A percentile compares a stretch with the other conserved stretches of the same genome.
Conservation (phyloP, 1,140 invertebrate species). For the Mylabris phalerata region DNA sequence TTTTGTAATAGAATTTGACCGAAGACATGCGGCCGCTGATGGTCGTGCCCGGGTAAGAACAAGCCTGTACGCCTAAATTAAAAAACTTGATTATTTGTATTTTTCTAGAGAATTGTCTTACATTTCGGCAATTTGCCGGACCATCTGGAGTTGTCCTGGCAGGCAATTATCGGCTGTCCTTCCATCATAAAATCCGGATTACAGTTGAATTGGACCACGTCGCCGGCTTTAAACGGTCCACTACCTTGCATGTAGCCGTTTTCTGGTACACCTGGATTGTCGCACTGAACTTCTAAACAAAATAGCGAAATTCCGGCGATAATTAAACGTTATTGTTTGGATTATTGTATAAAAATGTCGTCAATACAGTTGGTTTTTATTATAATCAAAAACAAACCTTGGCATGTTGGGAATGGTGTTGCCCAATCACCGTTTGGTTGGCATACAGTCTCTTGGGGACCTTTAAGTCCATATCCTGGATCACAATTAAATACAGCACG, state of each 20-base stretch:
- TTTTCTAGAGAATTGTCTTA: slow-evolving; percentile 40
- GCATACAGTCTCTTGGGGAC: slow-evolving; percentile 67
- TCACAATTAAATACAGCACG: slow-evolving; percentile 72
- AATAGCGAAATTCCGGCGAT: neutral
- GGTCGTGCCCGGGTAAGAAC: slow-evolving; percentile 76
- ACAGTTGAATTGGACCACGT: slow-evolving; percentile 79
- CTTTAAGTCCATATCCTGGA: slow-evolving; percentile 69
- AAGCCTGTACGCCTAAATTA: slow-evolving; percentile 64
- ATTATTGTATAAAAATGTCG: too few species aligned
- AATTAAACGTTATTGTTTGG: too few species aligned
- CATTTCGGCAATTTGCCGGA: slow-evolving; percentile 76
- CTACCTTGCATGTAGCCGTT: slow-evolving; percentile 70
- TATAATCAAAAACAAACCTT: slow-evolving; percentile 47
- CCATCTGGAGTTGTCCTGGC: slow-evolving; percentile 84
- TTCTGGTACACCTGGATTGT: slow-evolving; percentile 58
- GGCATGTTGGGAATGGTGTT: slow-evolving; percentile 62
- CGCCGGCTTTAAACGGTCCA: slow-evolving; percentile 69
- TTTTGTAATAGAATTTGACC: slow-evolving; percentile 80
- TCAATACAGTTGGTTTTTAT: neutral
- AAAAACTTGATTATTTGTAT: neutral
- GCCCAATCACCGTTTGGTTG: slow-evolving; percentile 74
- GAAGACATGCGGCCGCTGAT: slow-evolving; percentile 77
- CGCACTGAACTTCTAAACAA: slow-evolving; percentile 65
- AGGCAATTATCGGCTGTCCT: slow-evolving; percentile 74
- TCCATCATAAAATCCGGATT: slow-evolving; percentile 82